Conservation (phyloP, 1,140 invertebrate genomes). For the Drosophila mojavensis region DNA sequence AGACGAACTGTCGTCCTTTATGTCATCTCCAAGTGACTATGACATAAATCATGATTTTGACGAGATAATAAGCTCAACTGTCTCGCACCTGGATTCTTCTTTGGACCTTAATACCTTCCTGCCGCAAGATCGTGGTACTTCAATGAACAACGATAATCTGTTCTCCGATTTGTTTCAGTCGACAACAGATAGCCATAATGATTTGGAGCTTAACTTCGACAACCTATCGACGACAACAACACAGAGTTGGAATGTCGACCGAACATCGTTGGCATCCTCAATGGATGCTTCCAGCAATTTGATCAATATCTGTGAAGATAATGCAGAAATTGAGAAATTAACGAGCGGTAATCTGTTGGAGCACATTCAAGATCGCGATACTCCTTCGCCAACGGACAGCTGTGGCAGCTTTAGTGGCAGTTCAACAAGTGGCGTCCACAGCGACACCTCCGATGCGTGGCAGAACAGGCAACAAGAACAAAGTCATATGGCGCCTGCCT, state of each 20-base stretch:
- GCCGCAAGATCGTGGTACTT: slow-evolving; percentile 7
- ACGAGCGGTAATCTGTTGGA: slow-evolving; percentile 37
- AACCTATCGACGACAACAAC: slow-evolving; percentile 25
- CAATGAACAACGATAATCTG: slow-evolving; percentile 28
- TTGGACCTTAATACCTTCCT: slow-evolving; percentile 59
- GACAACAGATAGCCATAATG: slow-evolving; percentile 22
- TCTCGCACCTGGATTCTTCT: slow-evolving; percentile 53
- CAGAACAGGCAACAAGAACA: slow-evolving; percentile 20
- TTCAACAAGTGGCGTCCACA: slow-evolving; percentile 73
- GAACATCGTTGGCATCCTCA: slow-evolving; percentile 8
- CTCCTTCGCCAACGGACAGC: slow-evolving; percentile 75
- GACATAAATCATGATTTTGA: slow-evolving; percentile 58
- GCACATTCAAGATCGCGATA: slow-evolving; percentile 51
- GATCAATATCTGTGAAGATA: slow-evolving; percentile 56
- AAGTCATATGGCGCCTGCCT: slow-evolving; percentile 21
- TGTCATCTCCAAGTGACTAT: slow-evolving; percentile 53
- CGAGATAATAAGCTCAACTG: slow-evolving; percentile 63
- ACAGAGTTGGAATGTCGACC: slow-evolving; percentile 9
- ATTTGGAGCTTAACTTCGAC: slow-evolving; percentile 50
- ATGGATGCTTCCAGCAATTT: slow-evolving; percentile 42
- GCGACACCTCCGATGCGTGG: slow-evolving; percentile 59
- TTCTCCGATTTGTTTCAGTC: slow-evolving; percentile 40
- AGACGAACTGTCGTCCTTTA: slow-evolving; percentile 68
- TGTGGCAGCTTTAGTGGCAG: slow-evolving; percentile 58
- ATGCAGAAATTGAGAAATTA: slow-evolving; percentile 51